phyloP scores from a whole-genome alignment of 1,140 invertebrate genomes.

The Drosophila funebris region DNA sequence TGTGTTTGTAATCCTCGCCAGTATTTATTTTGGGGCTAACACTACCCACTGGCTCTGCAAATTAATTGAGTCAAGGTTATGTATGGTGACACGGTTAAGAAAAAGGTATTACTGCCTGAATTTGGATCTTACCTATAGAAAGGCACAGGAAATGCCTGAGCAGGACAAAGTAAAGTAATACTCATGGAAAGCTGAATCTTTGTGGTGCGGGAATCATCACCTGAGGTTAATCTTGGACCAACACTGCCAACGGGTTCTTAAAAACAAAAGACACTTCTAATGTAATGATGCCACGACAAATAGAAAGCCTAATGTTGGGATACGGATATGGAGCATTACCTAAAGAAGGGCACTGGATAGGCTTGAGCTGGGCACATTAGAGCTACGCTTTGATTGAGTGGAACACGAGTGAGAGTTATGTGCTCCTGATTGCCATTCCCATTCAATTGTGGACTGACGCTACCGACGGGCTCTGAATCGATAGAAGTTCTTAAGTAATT shows the following conservation, averaged over 20 bases:
- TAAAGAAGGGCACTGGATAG: slow-evolving; percentile 88
- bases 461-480: slow-evolving; percentile 86
- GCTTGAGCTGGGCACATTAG: slow-evolving; percentile 88
- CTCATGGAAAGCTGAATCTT: slow-evolving; percentile 79
- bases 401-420: slow-evolving; percentile 67
- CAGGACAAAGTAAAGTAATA: slow-evolving; percentile 86
- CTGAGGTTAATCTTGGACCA: slow-evolving; percentile 84
- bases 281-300: background rate
- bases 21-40: slow-evolving; percentile 84
- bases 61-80: background rate
- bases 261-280: background rate
- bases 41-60: slow-evolving; percentile 84
- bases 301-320: slow-evolving; percentile 39
- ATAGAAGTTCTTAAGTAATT: background rate
- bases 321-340: slow-evolving; percentile 84
- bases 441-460: slow-evolving; percentile 86
- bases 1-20: slow-evolving; percentile 69
- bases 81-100: rapidly evolving
- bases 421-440: slow-evolving; percentile 71
- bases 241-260: slow-evolving; percentile 87
- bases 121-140: slow-evolving; percentile 86
- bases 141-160: slow-evolving; percentile 88
- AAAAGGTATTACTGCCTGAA: slow-evolving; percentile 52
- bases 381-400: slow-evolving; percentile 84
- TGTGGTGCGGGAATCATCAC: slow-evolving; percentile 85